A percentile compares a stretch with the other conserved stretches of the same genome.
Evolutionary conservation across 2,888 invertebrate species (phyloP).

Genomic region (Stomorhina lunata): DNA sequence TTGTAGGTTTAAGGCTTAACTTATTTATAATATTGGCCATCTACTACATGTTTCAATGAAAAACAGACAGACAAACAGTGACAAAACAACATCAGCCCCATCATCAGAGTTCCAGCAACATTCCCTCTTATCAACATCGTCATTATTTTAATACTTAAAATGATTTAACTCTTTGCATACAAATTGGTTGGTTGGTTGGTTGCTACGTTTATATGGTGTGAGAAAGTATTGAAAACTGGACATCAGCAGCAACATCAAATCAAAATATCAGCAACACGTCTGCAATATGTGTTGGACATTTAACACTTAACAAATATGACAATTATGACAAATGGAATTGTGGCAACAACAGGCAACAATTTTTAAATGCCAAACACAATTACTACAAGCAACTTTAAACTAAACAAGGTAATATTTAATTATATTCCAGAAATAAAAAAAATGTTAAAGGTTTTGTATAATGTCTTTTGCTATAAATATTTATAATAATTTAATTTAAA

Average conservation of each 20-base stretch:
- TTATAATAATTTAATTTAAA: neutral
- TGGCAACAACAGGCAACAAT: conserved; percentile 29
- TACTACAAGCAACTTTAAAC: neutral
- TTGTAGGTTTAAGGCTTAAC: conserved; percentile 41
- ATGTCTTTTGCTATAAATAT: neutral
- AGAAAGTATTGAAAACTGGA: conserved; percentile 43
- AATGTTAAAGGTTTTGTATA: neutral
- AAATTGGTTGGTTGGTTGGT: conserved; percentile 24
- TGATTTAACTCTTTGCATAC: conserved; percentile 61
- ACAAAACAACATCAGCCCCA: no score
- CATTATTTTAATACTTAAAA: conserved; percentile 49
- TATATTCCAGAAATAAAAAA: neutral
- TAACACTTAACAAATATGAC: conserved; percentile 63
- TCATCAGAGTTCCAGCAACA: no score
- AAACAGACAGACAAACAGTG: neutral
- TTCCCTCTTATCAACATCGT: conserved; percentile 50
- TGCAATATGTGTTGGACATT: conserved; percentile 52
- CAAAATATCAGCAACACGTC: conserved; percentile 38
- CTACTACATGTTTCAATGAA: conserved; percentile 6
- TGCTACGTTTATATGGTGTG: conserved; percentile 15
- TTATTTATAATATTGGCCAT: conserved; percentile 49
- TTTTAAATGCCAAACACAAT: no score
- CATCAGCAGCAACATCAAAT: conserved; percentile 12
- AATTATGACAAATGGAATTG: conserved; percentile 63
- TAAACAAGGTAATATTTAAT: conserved; percentile 16